Base-by-base conservation (phyloP, 2,797 vertebrate species). In the Chaenodraco wilsoni region DNA sequence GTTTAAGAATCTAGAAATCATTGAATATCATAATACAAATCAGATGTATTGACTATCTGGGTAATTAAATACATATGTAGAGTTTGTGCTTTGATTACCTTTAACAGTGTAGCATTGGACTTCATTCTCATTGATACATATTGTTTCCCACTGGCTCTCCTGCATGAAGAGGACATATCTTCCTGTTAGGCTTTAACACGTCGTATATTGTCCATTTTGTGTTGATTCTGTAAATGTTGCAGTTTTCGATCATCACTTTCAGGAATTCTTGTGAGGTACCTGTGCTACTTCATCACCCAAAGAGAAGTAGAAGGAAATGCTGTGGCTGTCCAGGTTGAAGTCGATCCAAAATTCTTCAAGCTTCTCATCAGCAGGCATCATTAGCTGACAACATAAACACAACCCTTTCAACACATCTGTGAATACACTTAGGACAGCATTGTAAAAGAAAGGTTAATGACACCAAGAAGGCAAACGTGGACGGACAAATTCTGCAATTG, bases 331-430 rank as follows among this genome's bases (percentile, higher is more conserved):
- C 49, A 96, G 33, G 72, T 99, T 99, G 87, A 99, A 99, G 91
- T 99, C 98, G 49, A 99, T 91, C 98, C 98, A 99, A 84, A 97
- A 99, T 23, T 96, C 96, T 74, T 98, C 95, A 76, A 99, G 94
- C 55, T 97, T 97, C 67, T 98, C 96, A 95, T 99, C 98, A 58
- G 88, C 17, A 3, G 98, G 98, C 88, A 96, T 96, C 62, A 96
- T 91, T n/a, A 99, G 89, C 98, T 99, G 77, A 74, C 9, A 88
- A 76, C 55, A 92, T 45, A 88, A 55, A 8, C 70, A 76, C 14
- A 79, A 52, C 59, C 16, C 12, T 73, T 68, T 82, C 10, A 82
- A 19, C 17, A 71, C 40, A 78, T 27, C 11, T 11, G 21, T 5
- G 8, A 15, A 62, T 9, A 62, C 3, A 67, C 2, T 40, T 33